phyloP scores from a whole-genome alignment of 2,113 vertebrate genomes.

The Lates calcarifer region DNA sequence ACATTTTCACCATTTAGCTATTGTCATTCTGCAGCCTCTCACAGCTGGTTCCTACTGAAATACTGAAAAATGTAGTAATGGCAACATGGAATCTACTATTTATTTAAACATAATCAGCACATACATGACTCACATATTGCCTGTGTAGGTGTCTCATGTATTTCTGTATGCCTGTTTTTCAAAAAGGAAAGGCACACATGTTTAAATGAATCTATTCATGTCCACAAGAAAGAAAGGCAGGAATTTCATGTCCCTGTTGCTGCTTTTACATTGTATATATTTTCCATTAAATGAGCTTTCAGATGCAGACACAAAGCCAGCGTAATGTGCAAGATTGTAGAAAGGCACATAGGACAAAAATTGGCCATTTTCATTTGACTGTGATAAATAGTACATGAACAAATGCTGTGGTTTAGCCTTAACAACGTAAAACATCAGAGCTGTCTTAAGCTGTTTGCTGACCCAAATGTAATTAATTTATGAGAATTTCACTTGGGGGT shows the following conservation, averaged over 20 bases:
- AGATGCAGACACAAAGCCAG: background rate
- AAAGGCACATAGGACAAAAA: slow-evolving; percentile 4
- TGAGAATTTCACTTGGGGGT: background rate
- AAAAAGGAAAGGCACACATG: slow-evolving; percentile 8
- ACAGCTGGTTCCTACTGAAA: background rate
- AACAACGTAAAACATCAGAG: slow-evolving; percentile 11
- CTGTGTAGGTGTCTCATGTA: slow-evolving; percentile 2
- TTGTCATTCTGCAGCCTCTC: background rate
- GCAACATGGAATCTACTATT: background rate
- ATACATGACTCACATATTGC: background rate
- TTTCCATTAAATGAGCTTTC: slow-evolving; percentile 7
- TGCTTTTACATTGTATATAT: background rate
- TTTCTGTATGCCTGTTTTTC: slow-evolving; percentile 17
- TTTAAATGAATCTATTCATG: slow-evolving; percentile 36
- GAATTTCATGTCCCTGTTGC: slow-evolving; percentile 1
- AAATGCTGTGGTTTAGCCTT: slow-evolving; percentile 12
- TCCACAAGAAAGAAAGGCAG: slow-evolving; percentile 24
- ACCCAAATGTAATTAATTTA: slow-evolving; percentile 12
- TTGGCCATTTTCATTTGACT: background rate
- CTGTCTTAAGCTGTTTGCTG: background rate
- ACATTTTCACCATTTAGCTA: slow-evolving; percentile 12
- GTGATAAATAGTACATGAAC: slow-evolving; percentile 26
- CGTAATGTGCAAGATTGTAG: background rate
- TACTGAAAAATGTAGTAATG: background rate
- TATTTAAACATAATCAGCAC: slow-evolving; percentile 6